A percentile compares a stretch with the other conserved stretches of the same genome.
Evolutionary conservation across 2,888 invertebrate species (phyloP).

Genomic region (Balanococcus diminutus): DNA sequence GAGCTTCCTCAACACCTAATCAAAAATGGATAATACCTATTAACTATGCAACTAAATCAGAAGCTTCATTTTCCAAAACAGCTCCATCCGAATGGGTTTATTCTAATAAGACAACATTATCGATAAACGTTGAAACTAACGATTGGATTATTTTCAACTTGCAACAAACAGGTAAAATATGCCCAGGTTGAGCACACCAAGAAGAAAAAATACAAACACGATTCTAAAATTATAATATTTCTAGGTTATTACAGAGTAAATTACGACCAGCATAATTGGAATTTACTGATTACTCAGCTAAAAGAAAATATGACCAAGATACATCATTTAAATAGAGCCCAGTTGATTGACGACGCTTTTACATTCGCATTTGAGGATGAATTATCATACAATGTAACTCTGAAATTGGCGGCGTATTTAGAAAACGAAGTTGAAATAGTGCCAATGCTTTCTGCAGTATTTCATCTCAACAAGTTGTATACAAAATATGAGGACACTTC

Average conservation of each 20-base stretch:
- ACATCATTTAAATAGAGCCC: conserved; percentile 70
- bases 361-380: conserved; percentile 71
- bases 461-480: conserved; percentile 34
- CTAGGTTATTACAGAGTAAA: conserved; percentile 74
- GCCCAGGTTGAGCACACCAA: neutral
- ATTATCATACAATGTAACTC: conserved; percentile 68
- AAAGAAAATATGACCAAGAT: conserved; percentile 65
- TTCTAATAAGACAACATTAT: conserved; percentile 56
- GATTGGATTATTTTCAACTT: conserved; percentile 70
- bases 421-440: conserved; percentile 71
- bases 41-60: conserved; percentile 63
- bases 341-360: conserved; percentile 80
- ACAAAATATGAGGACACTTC: conserved; percentile 26
- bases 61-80: conserved; percentile 56
- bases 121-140: neutral
- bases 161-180: conserved; percentile 65
- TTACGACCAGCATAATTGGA: conserved; percentile 75
- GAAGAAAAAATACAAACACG: neutral
- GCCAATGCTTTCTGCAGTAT: conserved; percentile 63
- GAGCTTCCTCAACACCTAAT: neutral
- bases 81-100: conserved; percentile 58
- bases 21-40: conserved; percentile 69
- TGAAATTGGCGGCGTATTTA: conserved; percentile 74
- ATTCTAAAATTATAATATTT: too few relatives aligned
- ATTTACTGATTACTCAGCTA: conserved; percentile 70